Base-by-base conservation (phyloP, 2,113 vertebrate species). In the Lichenostomus cassidix region DNA sequence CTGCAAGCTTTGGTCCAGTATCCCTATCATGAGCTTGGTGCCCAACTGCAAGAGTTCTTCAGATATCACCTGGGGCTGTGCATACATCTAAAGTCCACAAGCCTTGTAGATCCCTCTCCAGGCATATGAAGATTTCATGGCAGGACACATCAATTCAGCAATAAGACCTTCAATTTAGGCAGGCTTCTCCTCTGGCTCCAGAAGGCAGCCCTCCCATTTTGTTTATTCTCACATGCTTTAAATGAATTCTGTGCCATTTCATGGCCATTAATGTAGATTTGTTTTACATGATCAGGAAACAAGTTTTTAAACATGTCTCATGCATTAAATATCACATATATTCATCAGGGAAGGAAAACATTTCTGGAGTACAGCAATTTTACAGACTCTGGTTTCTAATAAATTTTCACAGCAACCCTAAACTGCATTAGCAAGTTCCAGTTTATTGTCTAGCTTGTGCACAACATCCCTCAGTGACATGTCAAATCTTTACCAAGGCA, bases 341-440 rank as follows among this genome's bases (percentile, higher is more conserved):
- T 97, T 97, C 97, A 98, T 82, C 67, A 97, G 83, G 70, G 76
- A 97, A 97, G 93, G 83, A 87, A 97, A 97, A 98, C 90, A 96
- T 87, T 96, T 95, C 89, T 92, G 52, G 78, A 97, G 80, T 90
- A 91, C 42, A 96, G 96, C 95, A 96, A 98, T 98, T 98, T 98
- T 97, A 98, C 95, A 98, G 92, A 96, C 96, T 96, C 96, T 97
- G 95, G 87, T 97, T 98, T 97, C 97, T 98, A 98, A 98, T 97
- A 98, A 97, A 96, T 97, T 97, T 97, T 97, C 97, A 97, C 96
- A 97, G 96, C 97, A 95, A 95, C 93, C 70, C 93, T 97, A 95
- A 97, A 97, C 90, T 89, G 74, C 94, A 97, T 98, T 98, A 98
- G 90, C 89, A 97, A 97, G 82, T 96, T 86, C 74, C 44, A 87